Evolutionary conservation across 2,888 invertebrate species (phyloP).

Genomic region (Melinopterus prodromus): DNA sequence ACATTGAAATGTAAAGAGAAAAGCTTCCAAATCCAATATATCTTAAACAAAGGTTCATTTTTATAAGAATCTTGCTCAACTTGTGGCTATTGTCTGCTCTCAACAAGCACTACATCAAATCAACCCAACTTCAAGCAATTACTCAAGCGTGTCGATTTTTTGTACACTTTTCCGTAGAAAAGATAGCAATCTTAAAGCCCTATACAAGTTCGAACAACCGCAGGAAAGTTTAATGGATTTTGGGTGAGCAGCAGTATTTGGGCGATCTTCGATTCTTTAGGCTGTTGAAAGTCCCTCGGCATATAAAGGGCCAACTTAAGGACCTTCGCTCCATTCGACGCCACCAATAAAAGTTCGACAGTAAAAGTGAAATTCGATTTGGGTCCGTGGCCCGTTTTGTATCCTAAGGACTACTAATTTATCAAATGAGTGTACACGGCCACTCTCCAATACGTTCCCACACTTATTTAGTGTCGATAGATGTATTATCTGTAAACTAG

Average conservation of each 20-base stretch:
- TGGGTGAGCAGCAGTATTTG: neutral
- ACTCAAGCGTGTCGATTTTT: too few species aligned
- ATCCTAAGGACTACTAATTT: neutral
- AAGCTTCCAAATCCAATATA: too few species aligned
- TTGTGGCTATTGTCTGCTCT: too few species aligned
- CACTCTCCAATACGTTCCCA: neutral
- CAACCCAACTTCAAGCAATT: too few species aligned
- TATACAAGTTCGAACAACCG: neutral
- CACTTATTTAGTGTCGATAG: neutral
- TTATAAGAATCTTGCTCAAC: too few species aligned
- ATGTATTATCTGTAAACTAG: too few species aligned
- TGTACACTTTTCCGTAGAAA: too few species aligned
- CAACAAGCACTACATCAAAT: too few species aligned
- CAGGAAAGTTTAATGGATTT: neutral
- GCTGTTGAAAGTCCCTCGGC: neutral
- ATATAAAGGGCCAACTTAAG: neutral
- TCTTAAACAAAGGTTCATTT: too few species aligned
- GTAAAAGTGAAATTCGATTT: neutral
- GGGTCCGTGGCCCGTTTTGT: neutral
- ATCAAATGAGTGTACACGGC: neutral
- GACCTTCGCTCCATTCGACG: neutral
- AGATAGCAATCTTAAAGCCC: neutral
- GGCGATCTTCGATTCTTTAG: neutral
- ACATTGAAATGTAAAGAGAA: too few species aligned
- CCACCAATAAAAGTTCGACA: neutral